Base-by-base conservation (phyloP, 2,888 invertebrate species). In the Achlya flavicornis region DNA sequence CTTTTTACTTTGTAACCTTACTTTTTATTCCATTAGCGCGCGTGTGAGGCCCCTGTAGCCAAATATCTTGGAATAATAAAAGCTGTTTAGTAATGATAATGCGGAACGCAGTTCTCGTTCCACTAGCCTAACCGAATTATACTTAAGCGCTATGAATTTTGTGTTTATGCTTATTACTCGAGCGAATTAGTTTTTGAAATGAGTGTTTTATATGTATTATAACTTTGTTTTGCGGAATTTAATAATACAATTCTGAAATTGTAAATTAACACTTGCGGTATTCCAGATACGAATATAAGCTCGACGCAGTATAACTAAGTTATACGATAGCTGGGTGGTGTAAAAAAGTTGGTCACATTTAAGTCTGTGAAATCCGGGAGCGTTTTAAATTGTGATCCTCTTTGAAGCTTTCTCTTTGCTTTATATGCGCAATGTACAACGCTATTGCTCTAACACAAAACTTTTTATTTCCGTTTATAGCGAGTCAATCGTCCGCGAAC, bases 391-490 rank as follows among this genome's bases (percentile, higher is more conserved):
- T 85, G 87, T 86, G 88, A 89, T 90, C 86, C 83, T 83, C 83
- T 84, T 84, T 75, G 78, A 79, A 85, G 84, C 79, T 85, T 82
- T 86, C 85, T 84, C 82, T 89, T 89, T 85, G 84, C 83, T 89
- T 90, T 91, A 90, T 90, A 91, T 90, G 90, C 87, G 88, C 89
- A 85, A 87, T 90, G 88, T 91, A 89, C 86, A 88, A 86, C 80
- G 86, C 85, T 88, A 92, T 92, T 91, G 92, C 91, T 91, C 91
- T 92, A 88, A 92, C 91, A 90, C 87, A 88, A 90, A 93, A 93
- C 92, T 93, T 93, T 93, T 93, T 93, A 93, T 93, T 92, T 93
- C 92, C 93, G 92, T 91, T 93, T 92, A 93, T 93, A 90, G 88
- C 86, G 88, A 93, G 92, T 92, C 93, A 93, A 93, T 93, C 92